These are phyloP conservation scores for Rhineura floridana DNA, from an alignment of 2,113 vertebrate species.

Conservation along the genomic window DNA sequence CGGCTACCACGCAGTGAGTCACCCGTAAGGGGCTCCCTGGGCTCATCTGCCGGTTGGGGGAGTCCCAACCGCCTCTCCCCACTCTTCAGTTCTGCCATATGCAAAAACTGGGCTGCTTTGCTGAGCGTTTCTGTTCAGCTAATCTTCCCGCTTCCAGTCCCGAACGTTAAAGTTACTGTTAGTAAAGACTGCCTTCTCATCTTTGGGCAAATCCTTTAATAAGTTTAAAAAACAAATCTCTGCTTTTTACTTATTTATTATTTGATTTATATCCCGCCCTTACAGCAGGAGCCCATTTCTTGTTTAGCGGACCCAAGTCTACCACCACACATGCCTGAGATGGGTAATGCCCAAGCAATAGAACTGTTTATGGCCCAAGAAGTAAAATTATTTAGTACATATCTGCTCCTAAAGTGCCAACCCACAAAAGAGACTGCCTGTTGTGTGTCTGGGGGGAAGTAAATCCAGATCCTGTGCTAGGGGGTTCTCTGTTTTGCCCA, in stretches of 20 bases:
- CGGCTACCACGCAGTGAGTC: not conserved
- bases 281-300: too few species aligned
- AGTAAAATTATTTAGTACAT: not conserved
- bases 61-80: fast-evolving
- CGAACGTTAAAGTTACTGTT: not conserved
- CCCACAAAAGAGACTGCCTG: not conserved
- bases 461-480: not conserved
- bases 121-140: not conserved
- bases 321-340: not conserved
- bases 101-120: not conserved
- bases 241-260: too few species aligned
- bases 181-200: not conserved
- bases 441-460: not conserved
- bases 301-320: not conserved
- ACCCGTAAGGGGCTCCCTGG: not conserved
- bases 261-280: too few species aligned
- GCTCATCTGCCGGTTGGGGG: not conserved
- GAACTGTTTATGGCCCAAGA: not conserved
- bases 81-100: not conserved
- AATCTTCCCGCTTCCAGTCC: not conserved
- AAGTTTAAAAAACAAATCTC: too few species aligned
- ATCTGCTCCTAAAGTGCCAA: too few species aligned
- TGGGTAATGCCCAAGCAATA: not conserved
- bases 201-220: not conserved
- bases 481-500: not conserved